These are phyloP conservation scores for Drosophila suzukii DNA, from an alignment of 1,140 invertebrate species.

Conservation along the genomic window DNA sequence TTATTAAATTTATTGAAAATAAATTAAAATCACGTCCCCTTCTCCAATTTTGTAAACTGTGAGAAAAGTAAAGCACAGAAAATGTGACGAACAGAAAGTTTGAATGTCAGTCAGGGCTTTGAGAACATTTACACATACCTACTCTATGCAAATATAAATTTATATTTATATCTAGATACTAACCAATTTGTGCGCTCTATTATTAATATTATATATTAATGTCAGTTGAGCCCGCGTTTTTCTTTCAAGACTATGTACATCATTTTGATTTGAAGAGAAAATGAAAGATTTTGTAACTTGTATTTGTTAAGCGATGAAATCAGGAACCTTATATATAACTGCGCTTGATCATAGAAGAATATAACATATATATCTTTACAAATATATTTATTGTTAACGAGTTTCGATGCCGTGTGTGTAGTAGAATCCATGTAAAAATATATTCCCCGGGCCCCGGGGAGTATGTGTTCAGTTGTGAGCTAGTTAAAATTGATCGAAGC, in stretches of 20 bases:
- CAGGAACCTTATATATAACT: conserved; percentile 52
- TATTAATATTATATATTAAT: conserved; percentile 83
- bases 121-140: conserved; percentile 48
- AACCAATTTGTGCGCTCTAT: conserved; percentile 56
- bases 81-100: conserved; percentile 11
- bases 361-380: conserved; percentile 34
- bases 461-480: conserved; percentile 43
- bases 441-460: conserved; percentile 20
- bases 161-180: conserved; percentile 57
- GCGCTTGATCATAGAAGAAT: conserved; percentile 47
- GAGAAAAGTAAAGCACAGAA: conserved; percentile 28
- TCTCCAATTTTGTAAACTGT: conserved; percentile 31
- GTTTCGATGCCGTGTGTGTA: conserved; percentile 49
- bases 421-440: conserved; percentile 40
- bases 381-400: conserved; percentile 49
- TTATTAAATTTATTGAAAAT: conserved; percentile 64
- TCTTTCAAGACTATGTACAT: conserved; percentile 59
- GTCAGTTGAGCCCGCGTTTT: conserved; percentile 65
- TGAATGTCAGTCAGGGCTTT: conserved; percentile 41
- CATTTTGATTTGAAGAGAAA: conserved; percentile 47
- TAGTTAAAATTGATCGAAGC: conserved; percentile 49
- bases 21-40: conserved; percentile 59
- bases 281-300: conserved; percentile 49
- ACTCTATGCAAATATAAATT: conserved; percentile 46
- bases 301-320: conserved; percentile 47